Evolutionary conservation across 92 coral and sea anemone species (phyloP).

Genomic region (Zoanthus solanderi): DNA sequence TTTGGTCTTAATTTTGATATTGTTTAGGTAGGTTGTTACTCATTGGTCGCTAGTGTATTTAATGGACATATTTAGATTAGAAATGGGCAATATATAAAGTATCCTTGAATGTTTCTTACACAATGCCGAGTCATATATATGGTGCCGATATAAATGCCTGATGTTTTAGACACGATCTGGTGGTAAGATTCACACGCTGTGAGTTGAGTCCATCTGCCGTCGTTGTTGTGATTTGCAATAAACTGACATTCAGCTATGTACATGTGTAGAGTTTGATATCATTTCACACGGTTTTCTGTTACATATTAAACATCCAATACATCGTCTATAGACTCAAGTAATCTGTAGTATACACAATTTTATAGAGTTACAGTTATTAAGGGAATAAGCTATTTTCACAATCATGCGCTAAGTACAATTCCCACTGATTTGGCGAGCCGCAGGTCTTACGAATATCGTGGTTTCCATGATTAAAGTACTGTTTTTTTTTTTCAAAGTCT

Average conservation of each 20-base stretch:
- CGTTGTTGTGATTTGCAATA: slow-evolving; percentile 39
- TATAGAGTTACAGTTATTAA: too few species aligned
- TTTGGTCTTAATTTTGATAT: neutral
- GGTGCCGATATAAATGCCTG: neutral
- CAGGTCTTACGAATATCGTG: too few species aligned
- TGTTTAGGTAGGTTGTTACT: neutral
- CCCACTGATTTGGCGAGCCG: too few species aligned
- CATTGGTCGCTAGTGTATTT: neutral
- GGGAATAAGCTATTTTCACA: too few species aligned
- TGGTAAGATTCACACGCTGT: neutral
- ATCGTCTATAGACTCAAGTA: too few species aligned
- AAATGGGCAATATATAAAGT: neutral
- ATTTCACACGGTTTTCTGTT: neutral
- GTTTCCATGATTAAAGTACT: too few species aligned
- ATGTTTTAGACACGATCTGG: slow-evolving; percentile 1
- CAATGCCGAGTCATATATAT: slow-evolving; percentile 7
- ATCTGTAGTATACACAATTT: too few species aligned
- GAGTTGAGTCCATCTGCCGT: slow-evolving; percentile 2
- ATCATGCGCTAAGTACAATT: too few species aligned
- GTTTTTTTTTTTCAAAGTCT: too few species aligned
- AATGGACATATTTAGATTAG: slow-evolving; percentile 7
- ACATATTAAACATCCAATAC: too few species aligned
- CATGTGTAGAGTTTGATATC: neutral
- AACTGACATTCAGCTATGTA: slow-evolving; percentile 26
- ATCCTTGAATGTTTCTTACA: slow-evolving; percentile 7